Percentiles rank a stretch among this genome's conserved stretches.
Conservation (phyloP, 2,113 vertebrate species). For the Pelodiscus sinensis region DNA sequence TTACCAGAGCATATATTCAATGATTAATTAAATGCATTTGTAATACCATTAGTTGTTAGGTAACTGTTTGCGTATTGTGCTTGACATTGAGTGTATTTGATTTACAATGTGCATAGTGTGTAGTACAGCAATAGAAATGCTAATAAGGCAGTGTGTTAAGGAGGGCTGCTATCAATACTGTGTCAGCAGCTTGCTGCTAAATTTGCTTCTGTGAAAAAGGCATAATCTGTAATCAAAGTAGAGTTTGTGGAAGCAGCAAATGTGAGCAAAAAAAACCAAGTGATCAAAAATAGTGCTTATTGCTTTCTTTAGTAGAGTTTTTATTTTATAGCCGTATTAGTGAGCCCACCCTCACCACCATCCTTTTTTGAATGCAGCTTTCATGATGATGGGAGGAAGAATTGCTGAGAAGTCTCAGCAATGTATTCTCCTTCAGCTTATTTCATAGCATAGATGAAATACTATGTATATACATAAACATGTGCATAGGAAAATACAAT, state of each 20-base stretch:
- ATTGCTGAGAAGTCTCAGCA: neutral
- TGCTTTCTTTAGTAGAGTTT: neutral
- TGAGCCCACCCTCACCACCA: neutral
- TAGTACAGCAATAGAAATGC: slow-evolving; percentile 48
- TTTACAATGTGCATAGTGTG: slow-evolving; percentile 28
- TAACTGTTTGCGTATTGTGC: slow-evolving; percentile 66
- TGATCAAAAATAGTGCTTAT: neutral
- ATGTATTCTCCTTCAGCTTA: neutral
- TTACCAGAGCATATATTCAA: slow-evolving; percentile 68
- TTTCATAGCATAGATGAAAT: neutral
- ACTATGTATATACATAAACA: accelerated
- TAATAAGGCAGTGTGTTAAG: slow-evolving; percentile 9
- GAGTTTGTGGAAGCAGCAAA: slow-evolving; percentile 1
- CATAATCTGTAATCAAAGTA: slow-evolving; percentile 30
- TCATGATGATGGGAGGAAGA: accelerated
- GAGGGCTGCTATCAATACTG: slow-evolving; percentile 8
- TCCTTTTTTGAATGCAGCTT: neutral
- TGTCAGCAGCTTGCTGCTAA: slow-evolving; percentile 57
- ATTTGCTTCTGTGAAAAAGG: neutral
- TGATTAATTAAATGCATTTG: slow-evolving; percentile 71
- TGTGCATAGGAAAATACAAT: accelerated
- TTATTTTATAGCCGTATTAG: neutral
- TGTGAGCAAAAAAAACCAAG: neutral
- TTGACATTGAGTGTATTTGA: slow-evolving; percentile 49
- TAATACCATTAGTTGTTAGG: slow-evolving; percentile 66